A percentile compares a stretch with the other conserved stretches of the same genome.
Conservation (phyloP, 2,888 invertebrate genomes). For the Panopea generosa region DNA sequence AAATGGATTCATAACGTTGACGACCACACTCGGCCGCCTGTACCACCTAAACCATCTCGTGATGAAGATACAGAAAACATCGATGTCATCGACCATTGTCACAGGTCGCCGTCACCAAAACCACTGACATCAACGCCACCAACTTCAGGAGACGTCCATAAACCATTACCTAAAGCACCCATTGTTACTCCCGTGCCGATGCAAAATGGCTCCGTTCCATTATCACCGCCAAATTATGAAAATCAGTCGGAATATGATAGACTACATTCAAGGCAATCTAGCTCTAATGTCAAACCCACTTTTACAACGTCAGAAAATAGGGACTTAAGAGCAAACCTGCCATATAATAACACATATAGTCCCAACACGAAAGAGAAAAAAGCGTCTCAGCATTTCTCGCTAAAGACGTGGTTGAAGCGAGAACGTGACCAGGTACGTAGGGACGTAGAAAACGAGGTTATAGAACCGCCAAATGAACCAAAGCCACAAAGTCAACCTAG, state of each 20-base stretch:
- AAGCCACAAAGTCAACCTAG: conserved; percentile 51
- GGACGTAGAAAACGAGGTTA: conserved; percentile 57
- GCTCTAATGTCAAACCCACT: neutral
- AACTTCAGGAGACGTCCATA: conserved; percentile 69
- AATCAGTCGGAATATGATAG: conserved; percentile 64
- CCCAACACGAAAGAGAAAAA: conserved; percentile 30
- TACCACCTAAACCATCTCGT: conserved; percentile 45
- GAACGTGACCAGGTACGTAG: conserved; percentile 68
- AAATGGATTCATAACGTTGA: conserved; percentile 63
- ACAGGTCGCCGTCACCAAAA: conserved; percentile 72
- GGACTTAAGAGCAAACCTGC: conserved; percentile 16
- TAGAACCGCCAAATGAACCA: conserved; percentile 20
- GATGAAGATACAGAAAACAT: conserved; percentile 18
- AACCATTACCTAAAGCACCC: conserved; percentile 71
- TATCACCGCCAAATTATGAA: conserved; percentile 64
- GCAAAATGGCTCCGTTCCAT: conserved; percentile 13
- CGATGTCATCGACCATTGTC: conserved; percentile 18
- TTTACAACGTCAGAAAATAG: neutral
- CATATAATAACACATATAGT: neutral
- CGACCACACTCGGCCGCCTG: conserved; percentile 45
- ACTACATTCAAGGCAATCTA: conserved; percentile 5
- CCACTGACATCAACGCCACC: conserved; percentile 78
- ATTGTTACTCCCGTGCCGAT: conserved; percentile 8
- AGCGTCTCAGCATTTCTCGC: conserved; percentile 68
- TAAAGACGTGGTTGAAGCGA: conserved; percentile 77